These are phyloP conservation scores for Tenodera sinensis DNA, from an alignment of 2,888 invertebrate species.

Conservation along the genomic window DNA sequence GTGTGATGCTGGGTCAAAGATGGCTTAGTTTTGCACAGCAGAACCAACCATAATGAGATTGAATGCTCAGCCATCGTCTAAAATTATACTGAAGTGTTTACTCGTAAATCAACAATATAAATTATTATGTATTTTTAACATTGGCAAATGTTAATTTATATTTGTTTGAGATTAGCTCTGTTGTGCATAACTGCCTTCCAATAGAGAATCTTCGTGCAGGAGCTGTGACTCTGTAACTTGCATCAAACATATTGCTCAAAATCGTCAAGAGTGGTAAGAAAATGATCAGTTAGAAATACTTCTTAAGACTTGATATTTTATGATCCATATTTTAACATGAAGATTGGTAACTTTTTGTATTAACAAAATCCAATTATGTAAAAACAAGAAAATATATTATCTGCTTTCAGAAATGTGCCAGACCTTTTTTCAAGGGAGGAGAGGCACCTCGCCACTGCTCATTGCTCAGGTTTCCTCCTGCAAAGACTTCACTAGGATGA, in stretches of 20 bases:
- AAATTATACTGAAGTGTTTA: neutral
- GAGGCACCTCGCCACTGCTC: slow-evolving; percentile 18
- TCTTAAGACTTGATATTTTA: neutral
- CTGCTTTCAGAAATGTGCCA: neutral
- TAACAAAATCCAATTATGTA: slow-evolving; percentile 5
- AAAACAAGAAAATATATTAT: neutral
- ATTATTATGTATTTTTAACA: neutral
- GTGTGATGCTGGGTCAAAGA: neutral
- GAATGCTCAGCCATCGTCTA: neutral
- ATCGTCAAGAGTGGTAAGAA: neutral
- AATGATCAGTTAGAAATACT: neutral
- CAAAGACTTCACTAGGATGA: slow-evolving; percentile 21
- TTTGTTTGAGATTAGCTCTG: neutral
- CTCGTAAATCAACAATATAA: neutral
- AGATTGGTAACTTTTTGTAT: slow-evolving; percentile 1
- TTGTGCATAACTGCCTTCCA: neutral
- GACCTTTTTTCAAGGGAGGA: slow-evolving; percentile 16
- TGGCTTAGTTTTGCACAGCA: neutral
- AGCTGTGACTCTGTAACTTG: neutral
- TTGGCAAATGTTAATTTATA: neutral
- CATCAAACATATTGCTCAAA: neutral
- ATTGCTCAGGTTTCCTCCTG: slow-evolving; percentile 12
- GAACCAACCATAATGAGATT: neutral
- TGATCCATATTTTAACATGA: neutral
- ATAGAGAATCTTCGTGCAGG: neutral